Evolutionary conservation across 2,113 vertebrate genomes (phyloP), one percentile per base, ranked within the genome.

Genomic region (Tinamus guttatus): DNA sequence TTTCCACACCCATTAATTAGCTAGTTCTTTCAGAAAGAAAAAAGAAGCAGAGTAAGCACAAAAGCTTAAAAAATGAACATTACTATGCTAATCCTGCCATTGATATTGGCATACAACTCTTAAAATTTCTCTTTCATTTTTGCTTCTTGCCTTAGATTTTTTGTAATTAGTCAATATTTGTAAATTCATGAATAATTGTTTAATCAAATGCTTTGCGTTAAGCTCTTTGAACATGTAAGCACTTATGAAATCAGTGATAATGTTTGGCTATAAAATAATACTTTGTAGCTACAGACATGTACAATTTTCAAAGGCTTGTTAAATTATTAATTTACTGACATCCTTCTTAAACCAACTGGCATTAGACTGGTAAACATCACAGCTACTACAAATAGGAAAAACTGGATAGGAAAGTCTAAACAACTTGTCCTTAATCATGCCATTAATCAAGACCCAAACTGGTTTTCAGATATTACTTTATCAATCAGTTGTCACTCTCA

Each of bases 141-240:
- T 75, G 16, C 8, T 91, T 91, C 18, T 54, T 56, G 13, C 14
- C 15, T 83, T 32, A 59, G 10, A 47, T 75, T 73, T 83, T 80
- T 77, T 70, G 32, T 70, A 79, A 76, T 73, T 79, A 87, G 56
- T 45, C 41, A 85, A 70, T 71, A 81, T 93, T 87, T 90, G 69
- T 34, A 94, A 62, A 94, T 82, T 82, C 25, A 79, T 81, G 4
- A 81, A 79, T 95, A 89, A 93, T 87, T 81, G 88, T 38, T 88
- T 90, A 84, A 73, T 62, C 47, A 87, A 85, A 47, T 34, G 87
- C 27, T 87, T 43, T 15, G 6, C 59, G 52, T 84, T 78, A 93
- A 81, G 52, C 30, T 79, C 28, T 93, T 76, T 62, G 20, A 90
- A 92, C 32, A 81, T 73, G 62, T 18, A 85, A 94, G 65, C 59